Evolutionary conservation across 2,797 vertebrate species (phyloP).

Genomic region (Spinus pinus): DNA sequence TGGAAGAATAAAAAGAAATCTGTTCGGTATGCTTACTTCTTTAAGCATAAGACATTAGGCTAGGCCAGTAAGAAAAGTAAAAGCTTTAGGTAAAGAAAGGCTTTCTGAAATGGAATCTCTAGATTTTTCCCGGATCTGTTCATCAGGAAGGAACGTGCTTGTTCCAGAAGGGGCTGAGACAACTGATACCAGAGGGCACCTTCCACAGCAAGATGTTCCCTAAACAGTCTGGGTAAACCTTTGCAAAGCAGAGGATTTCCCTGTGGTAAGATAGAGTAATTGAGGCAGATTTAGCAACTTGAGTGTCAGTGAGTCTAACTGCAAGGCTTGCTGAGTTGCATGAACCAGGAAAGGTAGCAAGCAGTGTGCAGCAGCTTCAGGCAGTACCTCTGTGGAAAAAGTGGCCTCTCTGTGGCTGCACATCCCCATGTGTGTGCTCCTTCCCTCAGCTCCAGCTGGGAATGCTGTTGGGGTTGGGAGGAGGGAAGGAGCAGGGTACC

Average conservation of each 20-base stretch:
- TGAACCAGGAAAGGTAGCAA: neutral
- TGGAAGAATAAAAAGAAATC: neutral
- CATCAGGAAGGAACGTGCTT: accelerated
- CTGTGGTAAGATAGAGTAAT: neutral
- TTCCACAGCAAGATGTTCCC: neutral
- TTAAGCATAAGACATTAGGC: neutral
- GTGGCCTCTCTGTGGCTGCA: neutral
- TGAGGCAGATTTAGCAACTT: neutral
- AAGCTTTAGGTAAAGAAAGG: neutral
- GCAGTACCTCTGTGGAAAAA: neutral
- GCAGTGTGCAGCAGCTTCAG: accelerated
- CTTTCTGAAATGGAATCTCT: neutral
- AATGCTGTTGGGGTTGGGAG: accelerated
- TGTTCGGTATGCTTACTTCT: neutral
- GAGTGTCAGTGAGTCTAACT: neutral
- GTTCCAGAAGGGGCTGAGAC: neutral
- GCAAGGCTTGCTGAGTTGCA: neutral
- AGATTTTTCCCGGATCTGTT: neutral
- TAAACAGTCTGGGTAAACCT: neutral
- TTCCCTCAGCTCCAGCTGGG: neutral
- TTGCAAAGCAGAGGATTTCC: neutral
- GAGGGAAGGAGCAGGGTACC: neutral
- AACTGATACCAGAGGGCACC: neutral
- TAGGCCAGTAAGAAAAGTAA: neutral
- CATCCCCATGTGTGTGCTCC: neutral